Evolutionary conservation across 2,888 invertebrate species (phyloP), one percentile per base, ranked within the genome.

Genomic region (Callyntrura sp.): DNA sequence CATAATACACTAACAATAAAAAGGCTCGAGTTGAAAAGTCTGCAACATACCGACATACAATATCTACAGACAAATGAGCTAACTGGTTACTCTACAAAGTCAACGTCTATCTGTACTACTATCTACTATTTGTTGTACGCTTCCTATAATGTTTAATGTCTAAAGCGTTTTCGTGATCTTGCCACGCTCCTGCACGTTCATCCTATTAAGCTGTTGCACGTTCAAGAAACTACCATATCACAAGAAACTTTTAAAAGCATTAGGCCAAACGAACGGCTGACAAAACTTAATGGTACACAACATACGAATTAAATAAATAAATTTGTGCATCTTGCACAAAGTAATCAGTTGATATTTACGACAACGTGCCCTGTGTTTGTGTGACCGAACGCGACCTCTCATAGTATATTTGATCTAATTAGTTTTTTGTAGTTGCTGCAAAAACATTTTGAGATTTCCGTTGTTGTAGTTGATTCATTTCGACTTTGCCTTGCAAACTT

Each of bases 381-480:
- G 14, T 9, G 70, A 70, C 70, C 70, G 17, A 70, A 70, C 17
- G 17, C 9, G 70, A 70, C 70, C 70, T 70, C 70, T 17, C 43
- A 35, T 70, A 20, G 17, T 17, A 43, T 17, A 17, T 45, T 17
- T 45, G 35, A 35, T 70, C 70, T 45, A 70, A 70, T 45, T 45
- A 70, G 43, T n/a, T 14, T 70, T n/a, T 70, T 70, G 28, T 14
- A 28, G 25, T 9, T 28, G 65, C 28, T 65, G 12, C 28, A 28
- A 65, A 25, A 65, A 6, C 57, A 57, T 3, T 8, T 23, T 35
- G 6, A 35, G 35, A 35, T 35, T 35, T 4, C 6, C 6, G 6
- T 35, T 35, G 35, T 35, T 35, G 35, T 35, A 6, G 35, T 35
- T 35, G 35, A 35, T 35, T 35, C 35, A 35, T 2, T 6, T 35